A percentile compares a stretch with the other conserved stretches of the same genome.
phyloP scores from a whole-genome alignment of 2,113 vertebrate genomes.

The Perccottus glenii region DNA sequence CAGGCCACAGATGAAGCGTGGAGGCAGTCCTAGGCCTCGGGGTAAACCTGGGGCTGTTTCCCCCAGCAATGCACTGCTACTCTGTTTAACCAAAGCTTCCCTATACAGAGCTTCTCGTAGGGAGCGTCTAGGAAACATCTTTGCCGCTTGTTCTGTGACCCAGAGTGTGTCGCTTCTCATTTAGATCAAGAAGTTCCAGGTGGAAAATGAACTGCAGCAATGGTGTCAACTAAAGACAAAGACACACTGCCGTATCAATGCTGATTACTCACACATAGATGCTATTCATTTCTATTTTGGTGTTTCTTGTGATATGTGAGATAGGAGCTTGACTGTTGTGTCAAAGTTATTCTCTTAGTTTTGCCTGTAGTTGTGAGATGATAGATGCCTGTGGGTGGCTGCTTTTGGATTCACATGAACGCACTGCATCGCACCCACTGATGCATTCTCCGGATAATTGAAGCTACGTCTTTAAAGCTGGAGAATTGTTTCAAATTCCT shows the following conservation, averaged over 20 bases:
- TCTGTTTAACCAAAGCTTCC: slow-evolving; percentile 31
- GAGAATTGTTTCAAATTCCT: slow-evolving; percentile 44
- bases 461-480: slow-evolving; percentile 55
- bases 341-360: slow-evolving; percentile 53
- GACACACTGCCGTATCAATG: slow-evolving; percentile 12
- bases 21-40: slow-evolving; percentile 45
- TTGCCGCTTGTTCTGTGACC: slow-evolving; percentile 27
- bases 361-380: slow-evolving; percentile 60
- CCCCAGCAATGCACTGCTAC: slow-evolving; percentile 24
- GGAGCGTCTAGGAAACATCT: slow-evolving; percentile 5
- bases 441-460: slow-evolving; percentile 69
- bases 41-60: slow-evolving; percentile 53
- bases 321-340: slow-evolving; percentile 45
- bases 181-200: slow-evolving; percentile 33
- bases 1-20: slow-evolving; percentile 30
- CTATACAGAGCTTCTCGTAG: slow-evolving; percentile 19
- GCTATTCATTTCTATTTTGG: slow-evolving; percentile 58
- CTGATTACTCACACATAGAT: slow-evolving; percentile 53
- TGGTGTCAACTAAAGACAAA: slow-evolving; percentile 34
- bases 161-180: slow-evolving; percentile 15
- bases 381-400: slow-evolving; percentile 67
- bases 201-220: slow-evolving; percentile 34
- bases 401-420: slow-evolving; percentile 58
- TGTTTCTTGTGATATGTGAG: slow-evolving; percentile 48
- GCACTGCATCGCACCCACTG: slow-evolving; percentile 40